Percentiles rank a stretch among this genome's conserved stretches.
phyloP scores from a whole-genome alignment of 2,888 invertebrate genomes.

The Polyommatus icarus region DNA sequence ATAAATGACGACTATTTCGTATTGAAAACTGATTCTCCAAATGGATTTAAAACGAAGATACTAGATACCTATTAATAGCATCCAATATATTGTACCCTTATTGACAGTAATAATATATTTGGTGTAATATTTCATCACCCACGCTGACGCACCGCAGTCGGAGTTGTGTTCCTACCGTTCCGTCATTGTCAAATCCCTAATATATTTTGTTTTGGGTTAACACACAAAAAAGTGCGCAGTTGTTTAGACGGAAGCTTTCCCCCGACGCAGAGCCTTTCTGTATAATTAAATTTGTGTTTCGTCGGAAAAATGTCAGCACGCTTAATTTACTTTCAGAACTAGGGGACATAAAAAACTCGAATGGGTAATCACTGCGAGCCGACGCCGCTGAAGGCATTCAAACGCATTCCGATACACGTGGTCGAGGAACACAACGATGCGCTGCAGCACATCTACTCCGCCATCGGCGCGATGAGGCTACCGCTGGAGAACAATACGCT shows the following conservation, averaged over 20 bases:
- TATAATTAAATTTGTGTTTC: slow-evolving; percentile 20
- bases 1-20: not conserved
- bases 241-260: slow-evolving; percentile 39
- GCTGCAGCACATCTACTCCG: slow-evolving; percentile 87
- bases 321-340: not conserved
- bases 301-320: not conserved
- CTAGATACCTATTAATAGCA: not conserved
- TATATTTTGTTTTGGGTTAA: slow-evolving; percentile 39
- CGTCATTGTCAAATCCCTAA: slow-evolving; percentile 34
- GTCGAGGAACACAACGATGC: slow-evolving; percentile 91
- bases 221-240: slow-evolving; percentile 38
- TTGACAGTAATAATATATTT: slow-evolving; percentile 20
- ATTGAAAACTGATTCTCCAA: not conserved
- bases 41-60: slow-evolving; percentile 22
- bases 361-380: slow-evolving; percentile 32
- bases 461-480: slow-evolving; percentile 89
- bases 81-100: slow-evolving; percentile 20
- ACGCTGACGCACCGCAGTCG: slow-evolving; percentile 11
- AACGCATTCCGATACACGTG: slow-evolving; percentile 86
- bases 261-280: slow-evolving; percentile 38
- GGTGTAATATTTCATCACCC: slow-evolving; percentile 31
- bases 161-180: slow-evolving; percentile 30
- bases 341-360: not conserved
- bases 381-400: slow-evolving; percentile 68
- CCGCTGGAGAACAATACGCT: slow-evolving; percentile 87